A percentile compares a stretch with the other conserved stretches of the same genome.
Evolutionary conservation across 2,113 vertebrate species (phyloP).

Genomic region (Elephantulus edwardii): DNA sequence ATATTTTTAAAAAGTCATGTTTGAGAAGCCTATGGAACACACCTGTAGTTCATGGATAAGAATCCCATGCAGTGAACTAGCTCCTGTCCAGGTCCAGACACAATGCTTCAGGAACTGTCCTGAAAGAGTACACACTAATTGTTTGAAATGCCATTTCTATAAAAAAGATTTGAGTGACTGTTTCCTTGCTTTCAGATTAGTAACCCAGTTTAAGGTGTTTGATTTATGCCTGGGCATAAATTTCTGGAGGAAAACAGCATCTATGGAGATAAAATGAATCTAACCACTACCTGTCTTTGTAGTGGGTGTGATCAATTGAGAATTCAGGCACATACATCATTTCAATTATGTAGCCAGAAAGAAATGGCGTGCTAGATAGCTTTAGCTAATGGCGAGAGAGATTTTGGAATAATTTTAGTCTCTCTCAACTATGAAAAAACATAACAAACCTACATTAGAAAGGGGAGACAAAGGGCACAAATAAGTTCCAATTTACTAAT

Average conservation of each 20-base stretch:
- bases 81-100: neutral
- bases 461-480: neutral
- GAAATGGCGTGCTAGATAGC: neutral
- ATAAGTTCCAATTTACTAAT: neutral
- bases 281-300: slow-evolving; percentile 17
- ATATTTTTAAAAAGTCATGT: neutral
- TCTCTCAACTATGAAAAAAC: neutral
- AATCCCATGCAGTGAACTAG: neutral
- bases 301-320: neutral
- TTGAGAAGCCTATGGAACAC: neutral
- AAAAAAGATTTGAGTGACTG: neutral
- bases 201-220: neutral
- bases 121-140: neutral
- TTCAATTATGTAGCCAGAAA: neutral
- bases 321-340: slow-evolving; percentile 4
- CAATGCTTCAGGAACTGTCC: neutral
- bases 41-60: neutral
- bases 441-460: too few relatives aligned
- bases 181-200: slow-evolving; percentile 16
- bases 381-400: slow-evolving; percentile 33
- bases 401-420: neutral
- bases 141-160: slow-evolving; percentile 16
- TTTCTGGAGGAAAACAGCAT: neutral
- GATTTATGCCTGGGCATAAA: slow-evolving; percentile 28
- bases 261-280: slow-evolving; percentile 27